phyloP scores from a whole-genome alignment of 2,797 vertebrate species.

The Gallinago solitaria region DNA sequence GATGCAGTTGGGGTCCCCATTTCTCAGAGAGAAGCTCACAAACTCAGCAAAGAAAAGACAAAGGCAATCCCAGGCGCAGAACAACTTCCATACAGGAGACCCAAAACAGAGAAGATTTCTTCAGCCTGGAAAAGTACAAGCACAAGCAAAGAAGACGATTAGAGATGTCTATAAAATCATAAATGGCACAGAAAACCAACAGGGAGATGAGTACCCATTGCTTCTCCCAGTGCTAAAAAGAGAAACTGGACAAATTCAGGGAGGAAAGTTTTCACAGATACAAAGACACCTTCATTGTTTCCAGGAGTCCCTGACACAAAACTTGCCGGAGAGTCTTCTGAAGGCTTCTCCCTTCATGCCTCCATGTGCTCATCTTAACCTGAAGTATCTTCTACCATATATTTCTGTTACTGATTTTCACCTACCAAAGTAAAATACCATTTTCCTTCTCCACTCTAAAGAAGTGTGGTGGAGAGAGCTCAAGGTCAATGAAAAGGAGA shows the following conservation, averaged over 20 bases:
- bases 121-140: not conserved
- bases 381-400: not conserved
- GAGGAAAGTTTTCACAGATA: not conserved
- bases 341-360: not conserved
- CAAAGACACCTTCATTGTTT: not conserved
- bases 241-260: not conserved
- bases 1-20: not conserved
- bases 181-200: not conserved
- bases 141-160: not conserved
- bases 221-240: not conserved
- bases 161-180: not conserved
- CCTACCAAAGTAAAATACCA: not conserved
- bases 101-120: not conserved
- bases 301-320: not conserved
- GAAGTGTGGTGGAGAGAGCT: not conserved
- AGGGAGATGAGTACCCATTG: not conserved
- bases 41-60: not conserved
- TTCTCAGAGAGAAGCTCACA: not conserved
- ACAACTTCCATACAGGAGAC: not conserved
- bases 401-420: not conserved
- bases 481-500: not conserved
- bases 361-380: not conserved
- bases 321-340: not conserved
- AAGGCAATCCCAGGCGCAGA: not conserved
- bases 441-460: not conserved